These are phyloP conservation scores for Eupithecia vulgata DNA, from an alignment of 2,888 invertebrate genomes.

Conservation along the genomic window DNA sequence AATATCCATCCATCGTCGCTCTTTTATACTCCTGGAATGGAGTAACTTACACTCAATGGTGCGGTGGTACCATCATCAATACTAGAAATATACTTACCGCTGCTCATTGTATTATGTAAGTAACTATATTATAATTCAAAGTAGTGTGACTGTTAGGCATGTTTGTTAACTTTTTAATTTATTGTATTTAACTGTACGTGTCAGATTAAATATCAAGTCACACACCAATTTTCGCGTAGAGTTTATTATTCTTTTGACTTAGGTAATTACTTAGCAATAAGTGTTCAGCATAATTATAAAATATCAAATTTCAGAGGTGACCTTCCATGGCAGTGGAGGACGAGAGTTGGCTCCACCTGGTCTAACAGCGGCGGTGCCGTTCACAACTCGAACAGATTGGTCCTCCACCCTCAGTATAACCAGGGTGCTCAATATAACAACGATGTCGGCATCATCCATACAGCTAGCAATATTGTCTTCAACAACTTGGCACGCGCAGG, in stretches of 20 bases:
- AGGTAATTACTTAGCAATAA: neutral
- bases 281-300: neutral
- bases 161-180: neutral
- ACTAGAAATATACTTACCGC: conserved; percentile 50
- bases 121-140: conserved; percentile 3
- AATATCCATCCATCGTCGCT: conserved; percentile 26
- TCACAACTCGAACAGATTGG: conserved; percentile 36
- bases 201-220: neutral
- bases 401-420: conserved; percentile 61
- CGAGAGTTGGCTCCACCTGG: conserved; percentile 58
- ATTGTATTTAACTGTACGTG: neutral
- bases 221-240: neutral
- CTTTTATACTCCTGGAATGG: conserved; percentile 43
- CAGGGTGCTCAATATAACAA: conserved; percentile 44
- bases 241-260: neutral
- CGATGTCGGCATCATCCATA: conserved; percentile 56
- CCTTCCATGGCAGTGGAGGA: conserved; percentile 49
- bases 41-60: conserved; percentile 44
- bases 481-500: conserved; percentile 35
- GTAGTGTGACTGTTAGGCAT: neutral
- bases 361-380: conserved; percentile 60
- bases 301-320: conserved; percentile 43
- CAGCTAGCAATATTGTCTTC: conserved; percentile 38
- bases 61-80: conserved; percentile 54
- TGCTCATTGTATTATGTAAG: conserved; percentile 54